Evolutionary conservation across 2,113 vertebrate species (phyloP).

Genomic region (Corythoichthys haematopterus): DNA sequence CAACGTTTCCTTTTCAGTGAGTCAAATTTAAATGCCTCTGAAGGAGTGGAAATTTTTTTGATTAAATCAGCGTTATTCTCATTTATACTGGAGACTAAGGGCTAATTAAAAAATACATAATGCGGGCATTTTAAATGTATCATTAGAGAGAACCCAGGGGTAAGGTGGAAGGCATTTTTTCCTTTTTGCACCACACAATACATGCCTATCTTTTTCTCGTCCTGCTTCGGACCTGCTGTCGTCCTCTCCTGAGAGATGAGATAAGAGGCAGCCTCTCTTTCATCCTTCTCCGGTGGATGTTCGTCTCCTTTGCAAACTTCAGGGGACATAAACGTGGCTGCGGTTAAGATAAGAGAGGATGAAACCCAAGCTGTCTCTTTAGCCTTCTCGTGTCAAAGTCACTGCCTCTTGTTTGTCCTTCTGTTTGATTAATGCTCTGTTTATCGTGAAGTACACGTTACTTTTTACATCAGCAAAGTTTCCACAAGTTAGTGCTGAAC

Average conservation of each 20-base stretch:
- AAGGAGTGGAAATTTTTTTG: neutral
- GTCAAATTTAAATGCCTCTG: neutral
- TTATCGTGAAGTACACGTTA: neutral
- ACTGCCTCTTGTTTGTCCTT: conserved; percentile 9
- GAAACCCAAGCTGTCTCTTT: conserved; percentile 35
- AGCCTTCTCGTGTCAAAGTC: neutral
- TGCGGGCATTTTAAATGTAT: neutral
- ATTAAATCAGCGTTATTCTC: neutral
- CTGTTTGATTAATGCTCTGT: conserved; percentile 7
- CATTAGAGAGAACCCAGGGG: neutral
- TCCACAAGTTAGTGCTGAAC: neutral
- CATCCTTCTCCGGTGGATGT: neutral
- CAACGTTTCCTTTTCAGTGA: conserved; percentile 50
- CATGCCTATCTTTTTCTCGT: conserved; percentile 28
- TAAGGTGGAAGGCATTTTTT: conserved; percentile 32
- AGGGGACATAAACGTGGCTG: conserved; percentile 31
- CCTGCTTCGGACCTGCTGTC: conserved; percentile 15
- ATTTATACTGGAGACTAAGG: too few species aligned
- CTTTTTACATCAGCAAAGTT: conserved; percentile 5
- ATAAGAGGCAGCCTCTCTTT: conserved; percentile 40
- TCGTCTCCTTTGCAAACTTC: conserved; percentile 10
- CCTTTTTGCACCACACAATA: conserved; percentile 14
- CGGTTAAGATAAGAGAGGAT: conserved; percentile 50
- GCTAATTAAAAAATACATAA: neutral
- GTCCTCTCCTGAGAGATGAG: conserved; percentile 37